Evolutionary conservation across 1,140 invertebrate genomes (phyloP).

Genomic region (Neelides sp.): DNA sequence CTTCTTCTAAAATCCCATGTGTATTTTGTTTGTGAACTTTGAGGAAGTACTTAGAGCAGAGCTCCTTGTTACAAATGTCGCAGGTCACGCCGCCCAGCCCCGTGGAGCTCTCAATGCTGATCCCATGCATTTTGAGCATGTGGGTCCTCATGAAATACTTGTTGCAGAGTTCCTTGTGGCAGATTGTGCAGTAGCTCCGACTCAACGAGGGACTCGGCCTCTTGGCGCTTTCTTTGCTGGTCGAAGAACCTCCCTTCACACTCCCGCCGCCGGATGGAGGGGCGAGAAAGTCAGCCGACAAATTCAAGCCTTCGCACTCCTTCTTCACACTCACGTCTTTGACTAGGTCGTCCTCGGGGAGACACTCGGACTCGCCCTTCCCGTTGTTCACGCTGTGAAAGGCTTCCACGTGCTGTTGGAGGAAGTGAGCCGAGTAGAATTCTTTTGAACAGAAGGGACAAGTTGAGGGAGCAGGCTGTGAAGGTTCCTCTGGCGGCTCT

Average conservation of each 20-base stretch:
- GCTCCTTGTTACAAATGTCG: constrained; percentile 93
- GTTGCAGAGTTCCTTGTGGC: constrained; percentile 98
- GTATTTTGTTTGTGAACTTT: constrained; percentile 95
- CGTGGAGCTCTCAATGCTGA: constrained; percentile 81
- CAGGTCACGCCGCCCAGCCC: constrained; percentile 85
- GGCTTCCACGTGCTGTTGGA: constrained; percentile 47
- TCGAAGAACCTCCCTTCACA: background rate
- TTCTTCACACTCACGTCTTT: background rate
- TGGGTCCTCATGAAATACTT: constrained; percentile 99
- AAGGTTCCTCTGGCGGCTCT: constrained; percentile 29
- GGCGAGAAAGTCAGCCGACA: background rate
- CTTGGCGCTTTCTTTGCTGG: constrained; percentile 11
- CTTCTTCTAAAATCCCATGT: constrained; percentile 69
- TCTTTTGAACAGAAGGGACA: constrained; percentile 45
- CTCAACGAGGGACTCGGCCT: constrained; percentile 39
- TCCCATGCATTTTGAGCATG: constrained; percentile 98
- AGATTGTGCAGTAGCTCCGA: constrained; percentile 90
- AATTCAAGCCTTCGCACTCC: constrained; percentile 9
- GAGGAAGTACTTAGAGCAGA: constrained; percentile 94
- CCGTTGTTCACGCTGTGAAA: constrained; percentile 29
- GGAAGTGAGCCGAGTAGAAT: constrained; percentile 46
- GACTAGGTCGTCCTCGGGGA: constrained; percentile 1
- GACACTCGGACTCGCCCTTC: background rate
- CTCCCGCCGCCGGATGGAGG: background rate
- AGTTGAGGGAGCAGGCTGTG: constrained; percentile 6